These are phyloP conservation scores for Vandiemenella viatica DNA, from an alignment of 2,888 invertebrate species.

Conservation along the genomic window DNA sequence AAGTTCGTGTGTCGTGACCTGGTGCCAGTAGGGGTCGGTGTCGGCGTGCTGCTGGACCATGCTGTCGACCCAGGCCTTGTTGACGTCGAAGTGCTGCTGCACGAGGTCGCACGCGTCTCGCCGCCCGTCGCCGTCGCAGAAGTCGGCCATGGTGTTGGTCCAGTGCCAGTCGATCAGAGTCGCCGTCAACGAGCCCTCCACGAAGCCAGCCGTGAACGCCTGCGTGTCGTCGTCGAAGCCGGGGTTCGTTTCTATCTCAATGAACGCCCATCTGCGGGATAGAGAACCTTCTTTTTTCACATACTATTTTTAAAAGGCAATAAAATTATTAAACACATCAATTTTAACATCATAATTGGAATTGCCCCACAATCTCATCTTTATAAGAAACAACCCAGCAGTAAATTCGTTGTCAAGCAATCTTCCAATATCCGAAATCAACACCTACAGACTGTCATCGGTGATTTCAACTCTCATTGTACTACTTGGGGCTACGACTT, in stretches of 20 bases:
- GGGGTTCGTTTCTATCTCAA: neutral
- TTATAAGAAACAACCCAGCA: too few relatives aligned
- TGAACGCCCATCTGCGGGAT: neutral
- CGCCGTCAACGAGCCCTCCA: neutral
- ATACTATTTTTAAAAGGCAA: too few relatives aligned
- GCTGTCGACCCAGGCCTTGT: neutral
- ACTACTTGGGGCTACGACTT: too few relatives aligned
- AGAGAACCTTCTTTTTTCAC: too few relatives aligned
- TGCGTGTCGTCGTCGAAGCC: neutral
- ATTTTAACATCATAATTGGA: too few relatives aligned
- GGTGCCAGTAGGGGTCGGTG: neutral
- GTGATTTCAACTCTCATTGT: too few relatives aligned
- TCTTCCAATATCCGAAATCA: too few relatives aligned
- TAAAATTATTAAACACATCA: too few relatives aligned
- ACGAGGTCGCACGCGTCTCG: neutral
- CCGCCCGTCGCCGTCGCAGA: neutral
- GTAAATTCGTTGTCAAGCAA: too few relatives aligned
- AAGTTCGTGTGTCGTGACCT: too few relatives aligned
- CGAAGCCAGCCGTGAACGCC: neutral
- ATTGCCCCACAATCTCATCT: too few relatives aligned
- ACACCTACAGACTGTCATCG: too few relatives aligned
- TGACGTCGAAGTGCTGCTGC: neutral
- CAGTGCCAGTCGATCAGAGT: neutral
- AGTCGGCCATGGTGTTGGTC: neutral
- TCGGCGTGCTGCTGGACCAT: neutral